Evolutionary conservation across 2,888 invertebrate species (phyloP).

Genomic region (Euplexia lucipara): DNA sequence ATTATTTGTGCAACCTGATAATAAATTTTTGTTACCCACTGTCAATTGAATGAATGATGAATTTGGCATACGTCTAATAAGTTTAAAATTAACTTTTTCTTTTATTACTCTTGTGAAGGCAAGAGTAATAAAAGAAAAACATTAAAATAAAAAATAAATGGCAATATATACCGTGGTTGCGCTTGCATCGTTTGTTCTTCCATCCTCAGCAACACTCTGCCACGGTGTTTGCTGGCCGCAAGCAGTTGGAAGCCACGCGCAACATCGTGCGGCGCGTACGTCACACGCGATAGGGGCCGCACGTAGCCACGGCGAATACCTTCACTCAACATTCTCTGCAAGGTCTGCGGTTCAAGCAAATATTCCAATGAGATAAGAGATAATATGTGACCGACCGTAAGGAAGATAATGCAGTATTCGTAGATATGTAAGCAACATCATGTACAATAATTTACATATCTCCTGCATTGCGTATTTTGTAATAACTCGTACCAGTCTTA

Average conservation of each 20-base stretch:
- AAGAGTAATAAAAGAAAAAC: not conserved
- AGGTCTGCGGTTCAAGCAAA: conserved; percentile 59
- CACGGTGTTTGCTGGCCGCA: conserved; percentile 76
- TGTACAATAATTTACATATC: no score
- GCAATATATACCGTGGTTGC: conserved; percentile 62
- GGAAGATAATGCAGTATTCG: no score
- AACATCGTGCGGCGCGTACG: conserved; percentile 69
- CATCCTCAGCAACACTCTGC: conserved; percentile 75
- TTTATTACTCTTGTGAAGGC: no score
- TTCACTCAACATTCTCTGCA: conserved; percentile 74
- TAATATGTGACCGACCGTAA: not conserved
- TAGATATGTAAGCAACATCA: no score
- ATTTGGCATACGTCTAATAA: no score
- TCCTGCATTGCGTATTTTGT: no score
- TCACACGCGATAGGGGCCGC: conserved; percentile 76
- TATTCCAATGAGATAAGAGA: not conserved
- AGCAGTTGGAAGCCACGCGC: conserved; percentile 75
- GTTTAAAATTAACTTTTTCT: no score
- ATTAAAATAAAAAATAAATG: not conserved
- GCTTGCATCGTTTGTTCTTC: conserved; percentile 32
- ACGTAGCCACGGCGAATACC: conserved; percentile 79
- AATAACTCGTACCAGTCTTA: no score
- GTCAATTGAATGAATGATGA: no score
- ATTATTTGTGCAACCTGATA: no score
- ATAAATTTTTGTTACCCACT: no score